phyloP scores from a whole-genome alignment of 2,888 invertebrate species.

The Sinopyrophorus schimmeli region DNA sequence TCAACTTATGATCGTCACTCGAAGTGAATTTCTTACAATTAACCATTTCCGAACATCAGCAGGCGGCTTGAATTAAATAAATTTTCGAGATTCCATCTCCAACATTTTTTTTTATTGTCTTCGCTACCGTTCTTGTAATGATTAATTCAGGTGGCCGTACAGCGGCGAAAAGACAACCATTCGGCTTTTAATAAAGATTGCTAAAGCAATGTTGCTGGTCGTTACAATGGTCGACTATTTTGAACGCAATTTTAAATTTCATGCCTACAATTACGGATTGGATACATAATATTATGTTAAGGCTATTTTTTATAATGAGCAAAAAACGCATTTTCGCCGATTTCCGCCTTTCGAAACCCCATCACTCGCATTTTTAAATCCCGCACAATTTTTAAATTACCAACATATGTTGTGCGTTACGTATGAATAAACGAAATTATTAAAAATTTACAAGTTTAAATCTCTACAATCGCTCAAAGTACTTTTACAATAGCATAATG shows the following conservation, averaged over 20 bases:
- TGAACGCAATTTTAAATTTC: constrained; percentile 55
- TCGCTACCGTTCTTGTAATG: constrained; percentile 47
- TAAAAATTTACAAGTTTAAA: too few species aligned
- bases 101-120: constrained; percentile 42
- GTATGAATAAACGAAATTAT: too few species aligned
- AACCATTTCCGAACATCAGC: too few species aligned
- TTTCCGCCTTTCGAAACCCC: constrained; percentile 18
- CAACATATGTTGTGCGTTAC: too few species aligned
- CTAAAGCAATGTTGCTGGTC: background rate
- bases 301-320: constrained; percentile 15
- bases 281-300: constrained; percentile 46
- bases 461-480: too few species aligned
- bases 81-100: constrained; percentile 42
- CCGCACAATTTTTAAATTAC: too few species aligned
- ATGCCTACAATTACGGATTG: constrained; percentile 55
- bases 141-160: constrained; percentile 46
- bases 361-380: background rate
- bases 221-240: constrained; percentile 39
- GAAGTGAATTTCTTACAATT: too few species aligned
- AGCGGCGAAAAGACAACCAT: background rate
- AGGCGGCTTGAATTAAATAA: constrained; percentile 43
- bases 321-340: constrained; percentile 4
- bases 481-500: constrained; percentile 17
- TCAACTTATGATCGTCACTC: too few species aligned
- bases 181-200: background rate